Conservation (phyloP, 2,113 vertebrate genomes). For the Grantiella picta region DNA sequence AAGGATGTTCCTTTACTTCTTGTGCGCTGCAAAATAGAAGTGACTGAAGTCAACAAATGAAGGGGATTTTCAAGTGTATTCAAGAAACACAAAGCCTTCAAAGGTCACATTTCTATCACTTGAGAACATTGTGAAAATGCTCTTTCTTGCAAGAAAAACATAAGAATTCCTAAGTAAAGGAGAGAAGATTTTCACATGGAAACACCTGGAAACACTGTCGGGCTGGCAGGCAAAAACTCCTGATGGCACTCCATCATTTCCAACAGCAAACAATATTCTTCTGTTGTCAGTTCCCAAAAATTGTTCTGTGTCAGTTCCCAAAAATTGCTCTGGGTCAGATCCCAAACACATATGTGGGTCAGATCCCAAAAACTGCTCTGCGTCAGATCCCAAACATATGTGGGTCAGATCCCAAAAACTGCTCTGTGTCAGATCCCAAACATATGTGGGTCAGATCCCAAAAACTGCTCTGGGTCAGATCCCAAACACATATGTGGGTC, state of each 20-base stretch:
- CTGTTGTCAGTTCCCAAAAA: neutral
- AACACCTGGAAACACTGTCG: neutral
- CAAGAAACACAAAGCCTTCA: neutral
- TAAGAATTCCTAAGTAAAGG: neutral
- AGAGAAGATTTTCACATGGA: neutral
- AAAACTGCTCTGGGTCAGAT: neutral
- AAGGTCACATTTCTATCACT: neutral
- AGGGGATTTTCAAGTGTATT: neutral
- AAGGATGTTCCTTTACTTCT: conserved; percentile 92
- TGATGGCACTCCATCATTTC: neutral
- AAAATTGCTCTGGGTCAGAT: neutral
- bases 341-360: neutral
- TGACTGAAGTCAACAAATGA: neutral
- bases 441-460: too few relatives aligned
- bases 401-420: neutral
- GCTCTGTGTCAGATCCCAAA: neutral
- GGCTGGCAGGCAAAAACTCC: neutral
- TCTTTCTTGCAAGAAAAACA: neutral
- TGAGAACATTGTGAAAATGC: neutral
- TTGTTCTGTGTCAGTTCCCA: neutral
- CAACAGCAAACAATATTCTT: neutral
- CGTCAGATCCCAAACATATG: neutral
- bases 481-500: neutral
- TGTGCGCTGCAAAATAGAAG: conserved; percentile 76
- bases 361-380: neutral